Conservation (phyloP, 2,888 invertebrate genomes). For the Pandemis cinnamomeana region DNA sequence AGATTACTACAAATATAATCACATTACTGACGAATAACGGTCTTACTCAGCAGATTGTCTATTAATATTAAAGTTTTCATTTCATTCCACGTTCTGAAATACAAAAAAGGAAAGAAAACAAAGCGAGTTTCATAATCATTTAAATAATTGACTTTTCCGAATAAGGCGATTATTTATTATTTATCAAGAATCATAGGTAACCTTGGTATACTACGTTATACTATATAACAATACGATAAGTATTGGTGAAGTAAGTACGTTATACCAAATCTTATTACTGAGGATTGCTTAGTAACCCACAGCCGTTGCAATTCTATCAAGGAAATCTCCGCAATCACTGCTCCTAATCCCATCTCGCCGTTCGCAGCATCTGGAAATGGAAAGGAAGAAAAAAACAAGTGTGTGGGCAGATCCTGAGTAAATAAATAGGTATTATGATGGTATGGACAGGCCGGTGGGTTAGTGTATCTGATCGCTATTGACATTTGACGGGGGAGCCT, state of each 20-base stretch:
- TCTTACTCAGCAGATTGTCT: background rate
- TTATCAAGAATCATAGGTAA: background rate
- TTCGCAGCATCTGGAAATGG: constrained; percentile 18
- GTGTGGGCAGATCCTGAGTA: constrained; percentile 7
- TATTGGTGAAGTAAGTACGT: background rate
- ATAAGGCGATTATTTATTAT: background rate
- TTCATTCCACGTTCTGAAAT: background rate
- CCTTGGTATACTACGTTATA: background rate
- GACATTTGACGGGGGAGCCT: constrained; percentile 63
- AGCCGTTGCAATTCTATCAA: constrained; percentile 31
- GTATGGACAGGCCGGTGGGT: constrained; percentile 15
- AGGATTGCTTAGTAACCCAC: constrained; percentile 21
- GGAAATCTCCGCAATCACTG: constrained; percentile 30
- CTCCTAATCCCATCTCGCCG: constrained; percentile 21
- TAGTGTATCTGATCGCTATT: constrained; percentile 59
- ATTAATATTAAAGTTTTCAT: background rate
- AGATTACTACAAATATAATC: background rate
- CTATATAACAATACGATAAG: background rate
- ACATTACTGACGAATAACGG: background rate
- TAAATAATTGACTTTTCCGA: background rate
- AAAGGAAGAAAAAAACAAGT: background rate
- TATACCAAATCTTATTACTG: constrained; percentile 14
- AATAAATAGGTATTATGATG: constrained; percentile 28
- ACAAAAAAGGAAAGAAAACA: background rate
- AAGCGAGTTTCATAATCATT: background rate